Evolutionary conservation across 1,140 invertebrate species (phyloP).

Genomic region (Vollenhovia emeryi): DNA sequence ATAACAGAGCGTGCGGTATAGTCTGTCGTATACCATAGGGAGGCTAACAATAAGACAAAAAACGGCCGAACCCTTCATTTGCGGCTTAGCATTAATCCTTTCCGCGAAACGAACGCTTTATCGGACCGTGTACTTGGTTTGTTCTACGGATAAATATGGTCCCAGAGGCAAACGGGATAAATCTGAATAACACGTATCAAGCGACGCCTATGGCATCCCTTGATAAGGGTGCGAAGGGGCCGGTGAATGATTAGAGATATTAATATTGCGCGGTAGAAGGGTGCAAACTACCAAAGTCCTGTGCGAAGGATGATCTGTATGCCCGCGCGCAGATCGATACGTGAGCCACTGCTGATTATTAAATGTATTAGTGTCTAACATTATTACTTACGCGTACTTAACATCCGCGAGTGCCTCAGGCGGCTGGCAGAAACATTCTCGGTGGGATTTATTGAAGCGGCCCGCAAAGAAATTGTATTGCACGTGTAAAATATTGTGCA

Average conservation of each 20-base stretch:
- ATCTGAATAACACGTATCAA: constrained; percentile 84
- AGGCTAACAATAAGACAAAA: constrained; percentile 58
- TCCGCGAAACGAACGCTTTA: constrained; percentile 76
- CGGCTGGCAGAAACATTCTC: background rate
- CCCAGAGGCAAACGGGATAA: constrained; percentile 80
- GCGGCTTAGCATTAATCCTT: constrained; percentile 74
- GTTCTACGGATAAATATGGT: constrained; percentile 77
- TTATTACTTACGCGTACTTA: background rate
- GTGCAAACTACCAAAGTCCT: constrained; percentile 73
- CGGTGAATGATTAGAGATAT: constrained; percentile 85
- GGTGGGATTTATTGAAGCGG: background rate
- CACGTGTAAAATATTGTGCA: background rate
- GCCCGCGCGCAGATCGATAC: constrained; percentile 27
- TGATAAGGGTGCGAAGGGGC: constrained; percentile 84
- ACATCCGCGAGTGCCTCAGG: background rate
- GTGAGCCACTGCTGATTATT: background rate
- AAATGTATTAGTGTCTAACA: background rate
- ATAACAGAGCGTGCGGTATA: background rate
- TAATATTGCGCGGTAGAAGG: constrained; percentile 80
- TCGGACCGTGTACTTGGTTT: constrained; percentile 77
- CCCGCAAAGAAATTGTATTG: background rate
- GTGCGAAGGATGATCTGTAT: constrained; percentile 60
- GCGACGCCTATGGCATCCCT: constrained; percentile 77
- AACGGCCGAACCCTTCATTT: constrained; percentile 57
- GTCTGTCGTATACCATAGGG: constrained; percentile 3